Evolutionary conservation across 1,140 invertebrate genomes (phyloP), one percentile per base, ranked within the genome.

Genomic region (Drosophila ficusphila): DNA sequence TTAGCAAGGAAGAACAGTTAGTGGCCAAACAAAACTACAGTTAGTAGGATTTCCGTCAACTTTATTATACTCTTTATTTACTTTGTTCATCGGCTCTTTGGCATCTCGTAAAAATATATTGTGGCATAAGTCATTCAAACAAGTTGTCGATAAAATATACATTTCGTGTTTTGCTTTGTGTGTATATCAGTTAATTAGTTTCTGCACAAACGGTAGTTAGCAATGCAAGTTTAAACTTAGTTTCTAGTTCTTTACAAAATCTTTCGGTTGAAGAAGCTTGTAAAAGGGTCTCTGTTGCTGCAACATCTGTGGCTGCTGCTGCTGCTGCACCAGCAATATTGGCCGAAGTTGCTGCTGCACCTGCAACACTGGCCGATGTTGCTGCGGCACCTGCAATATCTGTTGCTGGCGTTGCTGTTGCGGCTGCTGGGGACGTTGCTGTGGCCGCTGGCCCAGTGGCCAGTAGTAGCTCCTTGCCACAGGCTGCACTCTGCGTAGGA

Each of bases 41-140:
- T 72, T 48, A 76, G 39, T 79, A 52, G 49, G 39, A 72, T 83
- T 83, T 74, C 34, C 31, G 18, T 85, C 36, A 85, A 85, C 70
- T 85, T 82, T 85, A 85, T 85, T 82, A 82, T 70, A 25, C 16
- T 54, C 75, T 68, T 67, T 78, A 48, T 51, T 64, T 29, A 36
- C 67, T 54, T 6, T 1, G 42, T 52, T 38, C 6, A n/a, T 58
- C 23, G 25, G 19, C 8, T 38, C 27, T 49, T 67, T 67, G 34
- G 54, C 56, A 48, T 86, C 51, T 68, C 73, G 73, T 81, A 86
- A 86, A 86, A 86, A 86, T 86, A 88, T 81, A 81, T 52, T 49
- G 76, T 79, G 72, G 72, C 81, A 46, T 74, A 65, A 39, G 41
- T 61, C 27, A 27, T 61, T 76, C 38, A 57, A 88, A 86, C 57